Evolutionary conservation across 1,140 invertebrate species (phyloP), one percentile per base, ranked within the genome.

Genomic region (Drosophila tani): DNA sequence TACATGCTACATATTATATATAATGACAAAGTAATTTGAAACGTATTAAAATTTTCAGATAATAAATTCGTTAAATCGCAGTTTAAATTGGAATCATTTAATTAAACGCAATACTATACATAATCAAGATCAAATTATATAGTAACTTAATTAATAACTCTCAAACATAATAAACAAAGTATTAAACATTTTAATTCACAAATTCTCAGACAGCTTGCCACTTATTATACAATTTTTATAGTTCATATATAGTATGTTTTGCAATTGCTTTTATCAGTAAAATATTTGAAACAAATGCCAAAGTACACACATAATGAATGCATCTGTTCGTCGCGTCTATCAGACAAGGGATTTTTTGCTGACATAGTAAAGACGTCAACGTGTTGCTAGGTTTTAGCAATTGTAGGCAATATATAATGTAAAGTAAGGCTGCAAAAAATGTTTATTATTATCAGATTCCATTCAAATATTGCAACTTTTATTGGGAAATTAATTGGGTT

Each of bases 301-400:
- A 38, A 38, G 51, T 55, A 55, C 32, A 55, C 32, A 55, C 32
- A 35, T 53, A 19, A 53, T 55, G 4, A 21, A 55, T 55, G 51
- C 51, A 55, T 38, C 17, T 51, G n/a, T 51, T 29, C 4, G 49
- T 17, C 3, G 21, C 29, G n/a, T 12, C 50, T 51, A 51, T 51
- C 50, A 51, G 50, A 0, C 5, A 14, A 3, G 32, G 32, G 17
- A 1, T 19, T 53, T 32, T 38, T 55, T 38, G 51, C 51, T 55
- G 51, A 55, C 51, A 38, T 21, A 38, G 51, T 38, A 55, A 7
- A 17, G 32, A 55, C 51, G 51, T 55, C 51, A 55, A 55, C 51
- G 51, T 55, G 51, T 55, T 55, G 51, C 32, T 35, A 53, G 17
- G 35, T 7, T 14, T 32, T 55, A 21, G 6, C 19, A 55, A 55